Evolutionary conservation across 2,888 invertebrate species (phyloP), one percentile per base, ranked within the genome.

Genomic region (Alentia gelatinosa): DNA sequence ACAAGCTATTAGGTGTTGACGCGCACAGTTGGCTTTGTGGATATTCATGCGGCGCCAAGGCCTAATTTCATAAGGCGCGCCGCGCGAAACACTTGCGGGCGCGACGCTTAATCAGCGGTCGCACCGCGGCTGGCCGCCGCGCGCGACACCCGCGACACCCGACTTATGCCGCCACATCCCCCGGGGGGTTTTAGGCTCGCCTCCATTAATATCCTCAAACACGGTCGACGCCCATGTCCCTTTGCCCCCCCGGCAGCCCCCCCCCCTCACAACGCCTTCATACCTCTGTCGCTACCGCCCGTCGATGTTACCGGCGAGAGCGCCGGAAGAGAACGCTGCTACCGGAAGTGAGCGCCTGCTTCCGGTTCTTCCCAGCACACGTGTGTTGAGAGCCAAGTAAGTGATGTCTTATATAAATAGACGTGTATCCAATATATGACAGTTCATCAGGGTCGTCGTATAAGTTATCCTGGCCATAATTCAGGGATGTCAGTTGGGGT

Each of bases 21-120:
- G 37, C n/a, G n/a, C 5, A 4, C 86, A 42, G 47, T 0, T 47
- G 86, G 86, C 50, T 47, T 86, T 86, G 86, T 86, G 47, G 86
- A 33, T 19, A 47, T 0, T 47, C 86, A 23, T 86, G 86, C 30
- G 30, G 33, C 50, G 26, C 40, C 42, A 86, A 86, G 19, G 12
- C 26, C 42, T 86, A 86, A 86, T 86, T 50, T 86, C 86, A 86
- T 86, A 9, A 86, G 26, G 30, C 79, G 37, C 37, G 79, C 33
- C 5, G 63, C 37, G 79, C 4, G 86, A 42, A 86, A 50, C 86
- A 86, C 86, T 47, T 86, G 79, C 79, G 35, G 79, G 63, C 63
- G 26, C 15, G 19, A n/a, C 63, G 63, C n/a, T 63, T 33, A 33
- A 74, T 74, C 74, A 35, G 79, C 79, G 37, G 74, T 1, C 9